phyloP scores from a whole-genome alignment of 2,797 vertebrate genomes.

The Rhabdomys pumilio region DNA sequence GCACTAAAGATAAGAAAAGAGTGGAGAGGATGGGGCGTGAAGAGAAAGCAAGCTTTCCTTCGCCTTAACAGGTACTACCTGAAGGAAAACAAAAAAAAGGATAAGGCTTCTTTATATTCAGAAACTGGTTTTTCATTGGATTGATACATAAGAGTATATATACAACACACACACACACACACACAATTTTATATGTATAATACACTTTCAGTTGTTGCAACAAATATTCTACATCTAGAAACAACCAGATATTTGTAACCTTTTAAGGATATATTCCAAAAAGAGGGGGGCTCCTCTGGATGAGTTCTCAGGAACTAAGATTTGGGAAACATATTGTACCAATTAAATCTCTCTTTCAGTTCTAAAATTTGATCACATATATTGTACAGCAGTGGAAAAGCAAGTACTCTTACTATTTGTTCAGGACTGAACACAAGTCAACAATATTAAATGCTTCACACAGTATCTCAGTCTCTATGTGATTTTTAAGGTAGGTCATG shows the following conservation, averaged over 20 bases:
- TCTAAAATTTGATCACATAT: neutral
- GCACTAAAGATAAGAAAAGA: neutral
- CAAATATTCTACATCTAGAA: neutral
- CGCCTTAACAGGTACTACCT: neutral
- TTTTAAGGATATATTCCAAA: neutral
- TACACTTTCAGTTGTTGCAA: constrained; percentile 32
- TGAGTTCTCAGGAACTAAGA: neutral
- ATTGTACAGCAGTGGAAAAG: constrained; percentile 17
- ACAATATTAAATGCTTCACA: neutral
- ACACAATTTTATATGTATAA: neutral
- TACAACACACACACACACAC: too few species aligned
- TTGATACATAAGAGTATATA: neutral
- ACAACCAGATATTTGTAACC: neutral
- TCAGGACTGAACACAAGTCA: neutral
- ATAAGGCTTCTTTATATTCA: neutral
- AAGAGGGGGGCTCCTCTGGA: neutral
- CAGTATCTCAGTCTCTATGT: neutral
- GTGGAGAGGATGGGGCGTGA: fast-evolving
- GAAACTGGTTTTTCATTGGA: neutral
- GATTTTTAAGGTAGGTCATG: neutral
- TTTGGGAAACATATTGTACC: constrained; percentile 34
- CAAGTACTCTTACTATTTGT: neutral
- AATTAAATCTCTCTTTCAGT: neutral
- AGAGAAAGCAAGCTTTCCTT: neutral
- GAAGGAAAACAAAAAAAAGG: neutral